These are phyloP conservation scores for Drosophila eohydei DNA, from an alignment of 2,888 invertebrate species.

Conservation along the genomic window DNA sequence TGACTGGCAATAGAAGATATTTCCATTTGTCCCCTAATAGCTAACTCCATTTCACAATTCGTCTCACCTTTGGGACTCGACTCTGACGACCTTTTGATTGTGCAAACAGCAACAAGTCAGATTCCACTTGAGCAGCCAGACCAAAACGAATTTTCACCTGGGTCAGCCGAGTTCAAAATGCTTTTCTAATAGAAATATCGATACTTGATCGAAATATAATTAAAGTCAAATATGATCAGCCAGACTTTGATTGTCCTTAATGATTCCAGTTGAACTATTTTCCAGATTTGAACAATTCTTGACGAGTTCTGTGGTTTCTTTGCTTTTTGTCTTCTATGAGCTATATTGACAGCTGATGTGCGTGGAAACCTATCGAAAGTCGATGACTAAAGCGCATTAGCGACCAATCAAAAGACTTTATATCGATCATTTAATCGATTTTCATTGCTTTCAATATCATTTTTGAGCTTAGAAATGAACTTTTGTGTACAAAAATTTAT, in stretches of 20 bases:
- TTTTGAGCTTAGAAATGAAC: no score
- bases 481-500: no score
- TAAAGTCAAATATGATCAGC: conserved; percentile 1
- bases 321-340: not conserved
- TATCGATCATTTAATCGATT: no score
- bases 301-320: not conserved
- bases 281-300: not conserved
- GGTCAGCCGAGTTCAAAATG: conserved; percentile 2
- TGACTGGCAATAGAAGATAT: conserved; percentile 65
- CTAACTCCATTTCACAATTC: conserved; percentile 28
- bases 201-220: conserved; percentile 4
- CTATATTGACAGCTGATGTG: not conserved
- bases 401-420: no score
- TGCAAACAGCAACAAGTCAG: conserved; percentile 31
- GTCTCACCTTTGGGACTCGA: conserved; percentile 24
- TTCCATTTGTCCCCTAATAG: conserved; percentile 65
- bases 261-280: not conserved
- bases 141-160: conserved; percentile 31
- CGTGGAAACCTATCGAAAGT: no score
- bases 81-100: conserved; percentile 56
- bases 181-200: conserved; percentile 1
- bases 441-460: no score
- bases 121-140: conserved; percentile 14
- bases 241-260: not conserved
- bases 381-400: no score